Base-by-base conservation (phyloP, 2,113 vertebrate genomes). In the Dendrocopos noguchii region DNA sequence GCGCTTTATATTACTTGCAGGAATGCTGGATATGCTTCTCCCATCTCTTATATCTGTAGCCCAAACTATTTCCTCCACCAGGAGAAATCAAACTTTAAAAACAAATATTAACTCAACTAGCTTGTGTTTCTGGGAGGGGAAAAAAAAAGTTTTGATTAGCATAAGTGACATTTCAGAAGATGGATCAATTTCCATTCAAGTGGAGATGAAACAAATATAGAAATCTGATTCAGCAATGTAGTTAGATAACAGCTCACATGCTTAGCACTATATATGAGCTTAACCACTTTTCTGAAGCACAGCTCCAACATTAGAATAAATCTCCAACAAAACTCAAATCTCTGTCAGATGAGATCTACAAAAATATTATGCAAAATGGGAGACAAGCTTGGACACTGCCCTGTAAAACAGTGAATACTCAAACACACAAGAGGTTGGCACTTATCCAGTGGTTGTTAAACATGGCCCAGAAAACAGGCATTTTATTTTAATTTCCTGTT, bases 181-280 rank as follows among this genome's bases (percentile, higher is more conserved):
- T 31, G 31, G 68, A 87, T 64, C 65, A 46, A 91, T 85, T 92
- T 77, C 68, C 65, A 71, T 65, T 75, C 73, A 88, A 86, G 85
- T 77, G 52, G 57, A 85, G 72, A 72, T 42, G 19, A 90, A 95
- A 88, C 57, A 78, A 83, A 94, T 57, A 66, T 73, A 90, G 80
- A 81, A 61, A 91, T 63, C 61, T 83, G 60, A 90, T 90, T 80
- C 72, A 90, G 65, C 70, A 67, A 42, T 1, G 7, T 19, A 67
- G 76, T 76, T 83, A 80, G 60, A 7, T 70, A 89, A 85, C 60
- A 46, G 80, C 59, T 89, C 60, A 82, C 50, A 72, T 73, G 55
- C 22, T 76, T 81, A 79, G 46, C 67, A 59, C 52, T 47, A 21
- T 14, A 39, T 5, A 34, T 27, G 34, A 84, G 39, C 33, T 83